Base-by-base conservation (phyloP, 2,113 vertebrate species). In the Ceuthmochares aereus region DNA sequence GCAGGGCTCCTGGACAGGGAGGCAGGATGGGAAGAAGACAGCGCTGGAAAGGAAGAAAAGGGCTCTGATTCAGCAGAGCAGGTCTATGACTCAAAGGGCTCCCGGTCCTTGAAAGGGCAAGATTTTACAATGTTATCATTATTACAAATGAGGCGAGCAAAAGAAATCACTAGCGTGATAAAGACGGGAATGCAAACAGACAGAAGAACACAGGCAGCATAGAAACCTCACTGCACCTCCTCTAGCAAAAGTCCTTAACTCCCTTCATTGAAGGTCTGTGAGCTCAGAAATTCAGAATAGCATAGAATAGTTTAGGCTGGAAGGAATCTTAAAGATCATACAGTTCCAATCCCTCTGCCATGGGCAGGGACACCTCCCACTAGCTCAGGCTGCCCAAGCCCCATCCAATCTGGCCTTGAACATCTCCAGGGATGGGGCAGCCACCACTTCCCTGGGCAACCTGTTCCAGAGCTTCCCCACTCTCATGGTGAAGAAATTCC, bases 41-140 rank as follows among this genome's bases (percentile, higher is more conserved):
- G 77, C 22, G 10, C 25, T 34, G 89, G 62, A 11, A 40, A 63
- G 59, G 82, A 55, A 62, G 93, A 78, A 55, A 60, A 84, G 62
- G 76, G 90, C 79, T 93, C 45, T 91, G 90, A 93, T 88, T 84
- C 82, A 90, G 94, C 62, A 37, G 60, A 72, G 85, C 84, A 42
- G 81, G 87, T 86, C 76, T 30, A 22, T 80, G 87, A 91, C 92
- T 94, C 89, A 80, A 62, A 67, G 21, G 60, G 62, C 56, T 94
- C 75, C 51, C 2, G 18, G 84, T 19, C 84, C 30, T 2, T 22
- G 14, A 73, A 90, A 95, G 84, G 85, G 56, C 87, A 72, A 56
- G 36, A 23, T 49, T 10, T 4, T 12, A 75, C 86, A 66, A 21
- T 62, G 82, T 72, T 64, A 84, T 72, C 89, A 10, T 68, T 59